Evolutionary conservation across 2,113 vertebrate genomes (phyloP).

Genomic region (Ceratotherium simum): DNA sequence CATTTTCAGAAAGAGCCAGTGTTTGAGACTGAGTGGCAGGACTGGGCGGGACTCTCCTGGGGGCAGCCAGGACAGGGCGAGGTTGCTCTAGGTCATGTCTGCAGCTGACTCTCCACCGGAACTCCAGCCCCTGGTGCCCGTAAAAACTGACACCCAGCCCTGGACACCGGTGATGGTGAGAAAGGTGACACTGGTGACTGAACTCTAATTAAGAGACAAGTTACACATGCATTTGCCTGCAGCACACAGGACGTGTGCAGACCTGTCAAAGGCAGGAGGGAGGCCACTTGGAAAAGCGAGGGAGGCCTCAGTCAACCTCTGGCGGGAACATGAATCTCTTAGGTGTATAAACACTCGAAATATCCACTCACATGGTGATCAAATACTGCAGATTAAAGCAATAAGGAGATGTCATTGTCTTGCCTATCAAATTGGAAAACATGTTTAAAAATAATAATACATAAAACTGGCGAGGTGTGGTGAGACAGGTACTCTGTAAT

Average conservation of each 20-base stretch:
- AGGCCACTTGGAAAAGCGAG: neutral
- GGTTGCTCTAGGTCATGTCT: neutral
- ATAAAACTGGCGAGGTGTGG: neutral
- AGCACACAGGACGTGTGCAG: constrained; percentile 49
- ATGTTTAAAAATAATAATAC: neutral
- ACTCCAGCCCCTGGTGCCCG: fast-evolving
- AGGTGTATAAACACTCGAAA: neutral
- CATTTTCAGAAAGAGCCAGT: neutral
- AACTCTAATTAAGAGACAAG: constrained; percentile 77
- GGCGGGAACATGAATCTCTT: neutral
- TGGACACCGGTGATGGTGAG: neutral
- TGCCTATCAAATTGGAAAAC: neutral
- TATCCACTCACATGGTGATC: fast-evolving
- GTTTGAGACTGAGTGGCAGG: neutral
- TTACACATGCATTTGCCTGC: constrained; percentile 76
- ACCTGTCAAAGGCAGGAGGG: constrained; percentile 3
- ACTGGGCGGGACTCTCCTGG: neutral
- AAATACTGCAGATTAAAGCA: neutral
- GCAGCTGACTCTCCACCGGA: fast-evolving
- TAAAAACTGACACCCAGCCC: constrained; percentile 43
- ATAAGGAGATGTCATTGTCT: fast-evolving
- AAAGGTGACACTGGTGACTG: constrained; percentile 72
- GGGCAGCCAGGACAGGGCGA: neutral
- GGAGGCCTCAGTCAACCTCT: neutral
- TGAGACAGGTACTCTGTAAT: neutral